Base-by-base conservation (phyloP, 2,888 invertebrate species). In the Drosophila suboccidentalis region DNA sequence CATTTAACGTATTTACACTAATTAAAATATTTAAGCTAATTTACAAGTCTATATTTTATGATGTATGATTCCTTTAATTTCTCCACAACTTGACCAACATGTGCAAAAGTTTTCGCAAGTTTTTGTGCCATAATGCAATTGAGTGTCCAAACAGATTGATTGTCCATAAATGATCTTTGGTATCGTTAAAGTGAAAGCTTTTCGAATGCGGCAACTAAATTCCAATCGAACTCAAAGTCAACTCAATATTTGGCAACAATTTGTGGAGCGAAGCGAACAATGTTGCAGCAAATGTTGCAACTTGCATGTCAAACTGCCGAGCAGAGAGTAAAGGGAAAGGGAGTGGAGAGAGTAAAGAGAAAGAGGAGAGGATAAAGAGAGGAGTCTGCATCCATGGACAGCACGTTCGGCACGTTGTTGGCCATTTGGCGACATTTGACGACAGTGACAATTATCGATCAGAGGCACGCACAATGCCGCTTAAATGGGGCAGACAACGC, bases 381-480 rank as follows among this genome's bases (percentile, higher is more conserved):
- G 46, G 32, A 44, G 10, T 34, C 26, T 29, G 9, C 29, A 49
- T 39, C 47, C 57, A 49, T 67, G 73, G 22, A 34, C 66, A 58
- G 58, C 64, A 73, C 64, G 74, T 74, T 69, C 74, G 55, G 46
- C 77, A 79, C 73, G 77, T 73, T 57, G 77, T 60, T 69, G 64
- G 61, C 49, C 76, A 78, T 78, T 69, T 76, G 65, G 73, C 65
- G 26, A 66, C 75, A 79, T 75, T 78, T 72, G 77, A 78, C 59
- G 70, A 80, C 78, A 65, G 79, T 80, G 87, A 86, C 85, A 86
- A 86, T 88, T 88, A 87, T 85, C 83, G 85, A 86, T 86, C 78
- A 80, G 71, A 72, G 71, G 63, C 80, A 78, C 78, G 80, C 87
- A 87, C 84, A 83, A 82, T 85, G 78, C 72, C 58, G 78, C 74